Base-by-base conservation (phyloP, 37 sponge, comb jelly and placozoan species). In the Aplysina aerophoba region DNA sequence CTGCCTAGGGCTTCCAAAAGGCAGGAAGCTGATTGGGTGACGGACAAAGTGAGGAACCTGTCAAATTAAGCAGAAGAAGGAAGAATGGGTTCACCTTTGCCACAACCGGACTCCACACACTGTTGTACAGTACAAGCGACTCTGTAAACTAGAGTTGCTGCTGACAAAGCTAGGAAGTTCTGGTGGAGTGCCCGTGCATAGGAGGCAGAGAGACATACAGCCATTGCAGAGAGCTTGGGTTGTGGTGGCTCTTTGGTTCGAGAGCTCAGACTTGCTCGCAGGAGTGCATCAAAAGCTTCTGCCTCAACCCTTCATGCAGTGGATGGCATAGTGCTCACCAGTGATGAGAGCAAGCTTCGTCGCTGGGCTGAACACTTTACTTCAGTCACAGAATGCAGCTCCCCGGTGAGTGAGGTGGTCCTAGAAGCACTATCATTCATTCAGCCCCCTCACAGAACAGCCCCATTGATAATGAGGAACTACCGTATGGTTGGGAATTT, bases 1-100 rank as follows among this genome's bases (percentile, higher is more conserved):
- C 74, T 73, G 74, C 74, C 74, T 73, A 73, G 74, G 74, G 74
- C 39, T 73, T 40, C 39, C 74, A 22, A 38, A 40, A 73, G 74
- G 41, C 74, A 73, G 74, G 74, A 73, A 40, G 37, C 30, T 73
- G 74, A 73, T 37, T 73, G 74, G 74, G 39, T 73, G 74, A 73
- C 74, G 19, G 74, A 73, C 37, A 40, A 33, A 40, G 74, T 73
- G 74, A 73, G 74, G 37, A 73, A 73, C 74, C 41, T 73, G 74
- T 73, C 74, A n/a, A n/a, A n/a, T n/a, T 37, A 65, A 30, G 30
- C 22, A 65, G 66, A 33, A 73, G 74, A 73, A 73, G 30, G 74
- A 73, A 38, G 74, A 37, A 37, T 73, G 74, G 74, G 37, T 73
- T 37, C 37, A 40, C 74, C 74, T 73, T 73, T 73, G 74, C 37